Evolutionary conservation across 2,797 vertebrate species (phyloP), one percentile per base, ranked within the genome.

Genomic region (Hephaestus fuliginosus): DNA sequence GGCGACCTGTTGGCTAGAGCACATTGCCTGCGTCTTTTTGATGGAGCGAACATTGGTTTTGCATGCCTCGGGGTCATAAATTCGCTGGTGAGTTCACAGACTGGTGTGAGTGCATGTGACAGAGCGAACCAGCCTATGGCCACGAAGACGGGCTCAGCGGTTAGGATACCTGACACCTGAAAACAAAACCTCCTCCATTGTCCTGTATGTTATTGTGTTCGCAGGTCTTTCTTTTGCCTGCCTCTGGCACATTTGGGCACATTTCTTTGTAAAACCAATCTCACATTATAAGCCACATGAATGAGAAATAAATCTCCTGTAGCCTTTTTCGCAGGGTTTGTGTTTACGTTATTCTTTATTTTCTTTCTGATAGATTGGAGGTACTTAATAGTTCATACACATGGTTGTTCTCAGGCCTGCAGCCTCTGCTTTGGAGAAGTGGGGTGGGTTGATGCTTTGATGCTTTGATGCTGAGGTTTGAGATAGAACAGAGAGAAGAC

Each of bases 141-240:
- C 65, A 74, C 62, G 74, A 83, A 78, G 82, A 81, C 76, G 30
- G 71, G 25, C 63, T 61, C 56, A 20, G 84, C 39, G 39, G 73
- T 84, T n/a, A 13, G 69, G 91, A 82, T 77, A 94, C 87, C 84
- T 86, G 89, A 94, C 81, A 92, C 89, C 89, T 92, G 84, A 68
- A 90, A 85, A 76, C 74, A 88, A 91, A 90, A 81, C 80, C 87
- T 78, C 64, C 25, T 3, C 69, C 84, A 85, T 91, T 92, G 86
- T 92, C 81, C 68, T 48, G 49, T 22, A 36, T 80, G 49, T 48
- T 65, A 60, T 92, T 91, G 64, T 88, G 56, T 80, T 75, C 63
- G 28, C 36, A 69, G 12, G 4, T 63, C 70, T 43, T 49, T 79
- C 48, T 48, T 44, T 60, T 60, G 9, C 33, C 30, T 51, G 69